These are phyloP conservation scores for Batillaria attramentaria DNA, from an alignment of 1,140 invertebrate species.

Conservation along the genomic window DNA sequence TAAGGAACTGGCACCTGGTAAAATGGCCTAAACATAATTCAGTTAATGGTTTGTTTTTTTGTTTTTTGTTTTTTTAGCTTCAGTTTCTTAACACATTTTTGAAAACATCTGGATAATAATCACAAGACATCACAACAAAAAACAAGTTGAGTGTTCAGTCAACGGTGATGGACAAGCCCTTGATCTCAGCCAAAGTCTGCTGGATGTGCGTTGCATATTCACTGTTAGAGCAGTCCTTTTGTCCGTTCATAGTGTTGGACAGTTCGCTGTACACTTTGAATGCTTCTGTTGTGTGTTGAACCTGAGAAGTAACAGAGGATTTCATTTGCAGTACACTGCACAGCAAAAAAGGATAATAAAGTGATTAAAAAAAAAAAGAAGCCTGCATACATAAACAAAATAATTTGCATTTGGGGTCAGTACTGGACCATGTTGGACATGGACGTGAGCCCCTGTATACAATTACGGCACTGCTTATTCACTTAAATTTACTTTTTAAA, in stretches of 20 bases:
- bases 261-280: conserved; percentile 61
- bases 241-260: conserved; percentile 45
- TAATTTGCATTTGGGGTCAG: too few relatives aligned
- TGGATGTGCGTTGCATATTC: conserved; percentile 57
- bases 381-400: not conserved
- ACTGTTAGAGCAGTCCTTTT: conserved; percentile 40
- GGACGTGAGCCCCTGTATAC: not conserved
- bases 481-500: not conserved
- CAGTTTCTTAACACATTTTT: too few relatives aligned
- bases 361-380: not conserved
- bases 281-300: conserved; percentile 62
- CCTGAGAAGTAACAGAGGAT: conserved; percentile 40
- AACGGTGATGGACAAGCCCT: conserved; percentile 64
- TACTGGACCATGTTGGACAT: not conserved
- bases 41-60: too few relatives aligned
- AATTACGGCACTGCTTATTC: too few relatives aligned
- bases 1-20: too few relatives aligned
- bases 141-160: conserved; percentile 47
- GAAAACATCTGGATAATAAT: too few relatives aligned
- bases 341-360: not conserved
- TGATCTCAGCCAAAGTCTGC: conserved; percentile 62
- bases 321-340: not conserved
- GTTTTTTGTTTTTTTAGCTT: too few relatives aligned
- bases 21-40: too few relatives aligned
- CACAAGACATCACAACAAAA: too few relatives aligned